Percentiles rank a stretch among this genome's conserved stretches.
These are phyloP conservation scores for Phenganax marumi DNA, from an alignment of 92 coral and sea anemone species.

Conservation along the genomic window DNA sequence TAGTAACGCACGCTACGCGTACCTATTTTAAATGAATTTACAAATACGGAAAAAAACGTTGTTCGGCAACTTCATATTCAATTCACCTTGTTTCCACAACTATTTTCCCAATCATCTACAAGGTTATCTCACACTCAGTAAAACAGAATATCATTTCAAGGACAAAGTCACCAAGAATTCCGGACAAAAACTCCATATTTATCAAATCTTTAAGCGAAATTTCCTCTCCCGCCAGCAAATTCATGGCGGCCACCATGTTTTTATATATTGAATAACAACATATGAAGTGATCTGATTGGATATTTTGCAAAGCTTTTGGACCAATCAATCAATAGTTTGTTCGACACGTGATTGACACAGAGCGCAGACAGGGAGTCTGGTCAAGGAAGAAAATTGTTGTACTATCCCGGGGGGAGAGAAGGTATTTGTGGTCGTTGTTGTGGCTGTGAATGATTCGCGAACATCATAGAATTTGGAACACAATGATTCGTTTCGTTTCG, in stretches of 20 bases:
- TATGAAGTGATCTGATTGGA: conserved; percentile 1
- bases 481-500: neutral
- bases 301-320: neutral
- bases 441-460: too few species aligned
- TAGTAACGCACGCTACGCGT: too few species aligned
- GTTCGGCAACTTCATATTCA: too few species aligned
- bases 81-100: neutral
- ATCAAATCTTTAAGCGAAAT: neutral
- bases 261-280: neutral
- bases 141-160: neutral
- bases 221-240: neutral
- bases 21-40: too few species aligned
- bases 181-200: neutral
- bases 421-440: too few species aligned
- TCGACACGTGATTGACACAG: too few species aligned
- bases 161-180: neutral
- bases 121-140: neutral
- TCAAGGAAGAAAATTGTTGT: too few species aligned
- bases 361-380: too few species aligned
- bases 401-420: too few species aligned
- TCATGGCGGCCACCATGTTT: conserved; percentile 5
- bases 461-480: neutral
- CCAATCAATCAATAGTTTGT: conserved; percentile 8
- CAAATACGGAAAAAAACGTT: too few species aligned
- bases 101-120: neutral